Evolutionary conservation across 2,888 invertebrate species (phyloP), one percentile per base, ranked within the genome.

Genomic region (Andrena marginata): DNA sequence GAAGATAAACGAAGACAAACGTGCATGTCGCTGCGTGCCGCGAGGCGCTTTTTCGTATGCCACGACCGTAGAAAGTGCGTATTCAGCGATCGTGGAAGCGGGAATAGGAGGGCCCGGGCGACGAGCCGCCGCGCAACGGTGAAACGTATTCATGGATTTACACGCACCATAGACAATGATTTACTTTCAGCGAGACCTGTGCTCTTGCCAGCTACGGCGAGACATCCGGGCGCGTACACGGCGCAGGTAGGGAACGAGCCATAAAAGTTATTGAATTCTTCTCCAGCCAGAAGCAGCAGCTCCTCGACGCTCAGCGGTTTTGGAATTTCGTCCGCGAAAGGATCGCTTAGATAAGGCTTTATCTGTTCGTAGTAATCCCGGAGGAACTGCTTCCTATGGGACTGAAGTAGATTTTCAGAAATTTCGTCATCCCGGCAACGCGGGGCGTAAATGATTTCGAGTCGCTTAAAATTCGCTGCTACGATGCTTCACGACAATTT

Each of bases 151-250:
- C 56, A 23, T 56, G 33, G 69, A 72, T 56, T 51, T 74, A 1
- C 65, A 82, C 82, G 13, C 82, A 86, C 79, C 80, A 82, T 80
- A 51, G 80, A 82, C 48, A 86, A 72, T 54, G 82, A 80, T 83
- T 84, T 87, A 62, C 67, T 79, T 63, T 77, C 74, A 2, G 23
- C 42, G 35, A 73, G 62, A 67, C 76, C 42, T 16, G 51, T 60
- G 23, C 26, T 65, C 54, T 84, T 84, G 26, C 85, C 85, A 35
- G 68, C 71, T 13, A 85, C 31, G 13, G 76, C 64, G 2, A 85
- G 64, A 65, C 73, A 68, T 42, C 76, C 85, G 16, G 85, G 83
- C 8, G 82, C 86, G 54, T 76, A 87, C 8, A 77, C 82, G 0
- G 79, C 84, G 48, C 80, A 84, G 26, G 77, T 82, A 1, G 85